Evolutionary conservation across 2,113 vertebrate species (phyloP), one percentile per base, ranked within the genome.

Genomic region (Dunckerocampus dactyliophorus): DNA sequence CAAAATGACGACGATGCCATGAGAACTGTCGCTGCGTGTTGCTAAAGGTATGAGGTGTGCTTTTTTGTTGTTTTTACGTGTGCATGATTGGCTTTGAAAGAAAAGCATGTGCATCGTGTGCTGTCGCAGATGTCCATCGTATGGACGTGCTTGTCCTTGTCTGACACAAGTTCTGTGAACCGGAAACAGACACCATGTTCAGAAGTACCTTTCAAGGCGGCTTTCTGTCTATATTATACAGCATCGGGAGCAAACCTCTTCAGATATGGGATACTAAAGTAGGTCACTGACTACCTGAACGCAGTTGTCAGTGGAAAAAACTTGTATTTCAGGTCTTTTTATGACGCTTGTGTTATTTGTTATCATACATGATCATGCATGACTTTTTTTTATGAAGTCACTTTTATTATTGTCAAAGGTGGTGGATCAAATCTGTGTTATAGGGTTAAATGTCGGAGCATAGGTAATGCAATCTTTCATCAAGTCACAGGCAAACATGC

Each of bases 191-290:
- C 6, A 80, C 20, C 42, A 97, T 98, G 95, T 97, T 98, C 87
- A 97, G 95, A 81, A 98, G 97, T 86, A 95, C 94, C 0, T 97
- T 97, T 81, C 95, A 98, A 82, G 95, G 94, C 75, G 94, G 94
- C 50, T 95, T 98, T 80, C 82, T 98, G 46, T 96, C 95, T 16
- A 94, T 98, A 77, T 87, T 96, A 39, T 97, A 97, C 83, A 95
- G 94, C 82, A 95, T 97, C 69, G 94, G 95, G 62, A 97, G 95
- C 88, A 96, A 98, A 59, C 95, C 95, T 1, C 91, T 97, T 13
- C 95, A 95, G 78, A 96, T 98, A 83, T 98, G 95, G 95, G 95
- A 97, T 77, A 95, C 95, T 70, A 95, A 96, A 93, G 94, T 94
- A 78, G 19, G 19, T 39, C 82, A 83, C 13, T 15, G 8, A 62